phyloP scores from a whole-genome alignment of 1,140 invertebrate species.

The Fopius arisanus region DNA sequence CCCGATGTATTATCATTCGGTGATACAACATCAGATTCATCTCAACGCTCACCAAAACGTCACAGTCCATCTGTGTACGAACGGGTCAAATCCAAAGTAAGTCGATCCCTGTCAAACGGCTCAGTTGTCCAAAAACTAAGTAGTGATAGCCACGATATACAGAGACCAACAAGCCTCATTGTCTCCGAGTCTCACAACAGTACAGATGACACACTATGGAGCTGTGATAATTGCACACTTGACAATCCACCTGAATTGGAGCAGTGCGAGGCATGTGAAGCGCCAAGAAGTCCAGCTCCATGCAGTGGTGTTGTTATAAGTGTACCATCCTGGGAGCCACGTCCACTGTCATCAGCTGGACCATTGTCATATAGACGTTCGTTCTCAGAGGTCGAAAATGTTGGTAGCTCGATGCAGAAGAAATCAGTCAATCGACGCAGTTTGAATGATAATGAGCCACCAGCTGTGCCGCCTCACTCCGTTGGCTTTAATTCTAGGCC shows the following conservation, averaged over 20 bases:
- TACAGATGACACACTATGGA: conserved; percentile 63
- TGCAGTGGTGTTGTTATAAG: conserved; percentile 66
- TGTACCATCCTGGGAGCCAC: conserved; percentile 64
- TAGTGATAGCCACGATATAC: conserved; percentile 51
- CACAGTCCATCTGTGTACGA: conserved; percentile 69
- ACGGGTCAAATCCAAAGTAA: conserved; percentile 68
- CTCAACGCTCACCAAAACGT: conserved; percentile 65
- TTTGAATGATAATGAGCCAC: conserved; percentile 70
- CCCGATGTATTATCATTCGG: conserved; percentile 47
- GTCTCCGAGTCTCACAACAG: conserved; percentile 50
- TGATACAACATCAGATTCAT: conserved; percentile 45
- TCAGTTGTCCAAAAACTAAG: conserved; percentile 47
- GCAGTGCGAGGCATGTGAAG: conserved; percentile 72
- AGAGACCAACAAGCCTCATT: conserved; percentile 57
- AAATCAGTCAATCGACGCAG: conserved; percentile 65
- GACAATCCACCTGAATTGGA: conserved; percentile 64
- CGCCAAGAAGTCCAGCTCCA: conserved; percentile 65
- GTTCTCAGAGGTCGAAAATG: conserved; percentile 68
- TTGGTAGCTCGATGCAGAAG: conserved; percentile 52
- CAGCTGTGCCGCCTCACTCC: conserved; percentile 61
- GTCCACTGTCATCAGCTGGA: conserved; percentile 63
- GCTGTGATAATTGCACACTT: conserved; percentile 69
- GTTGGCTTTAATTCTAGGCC: conserved; percentile 58
- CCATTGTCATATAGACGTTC: conserved; percentile 70
- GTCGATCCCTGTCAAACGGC: conserved; percentile 67